Evolutionary conservation across 2,797 vertebrate species (phyloP).

Genomic region (Agapornis canus): DNA sequence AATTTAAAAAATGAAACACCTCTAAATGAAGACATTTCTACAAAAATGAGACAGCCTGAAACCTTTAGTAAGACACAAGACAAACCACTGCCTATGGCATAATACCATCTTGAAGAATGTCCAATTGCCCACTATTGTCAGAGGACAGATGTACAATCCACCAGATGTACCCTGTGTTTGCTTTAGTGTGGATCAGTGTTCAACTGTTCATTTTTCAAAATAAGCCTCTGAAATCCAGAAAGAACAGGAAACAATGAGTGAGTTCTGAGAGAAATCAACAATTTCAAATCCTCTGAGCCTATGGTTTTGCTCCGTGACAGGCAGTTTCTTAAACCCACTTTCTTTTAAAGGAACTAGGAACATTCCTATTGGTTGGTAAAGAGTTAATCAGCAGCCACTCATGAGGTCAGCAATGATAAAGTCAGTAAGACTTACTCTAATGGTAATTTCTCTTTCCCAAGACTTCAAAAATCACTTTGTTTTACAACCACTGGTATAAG

Average conservation of each 20-base stretch:
- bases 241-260: conserved; percentile 67
- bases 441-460: conserved; percentile 53
- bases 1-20: conserved; percentile 42
- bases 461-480: conserved; percentile 70
- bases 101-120: conserved; percentile 58
- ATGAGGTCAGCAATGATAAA: conserved; percentile 17
- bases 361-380: conserved; percentile 53
- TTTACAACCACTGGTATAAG: conserved; percentile 53
- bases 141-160: conserved; percentile 54
- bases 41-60: neutral
- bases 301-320: conserved; percentile 38
- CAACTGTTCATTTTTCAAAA: conserved; percentile 53
- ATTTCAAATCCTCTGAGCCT: conserved; percentile 60
- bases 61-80: conserved; percentile 38
- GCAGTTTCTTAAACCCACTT: conserved; percentile 47
- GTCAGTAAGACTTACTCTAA: conserved; percentile 69
- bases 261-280: conserved; percentile 70
- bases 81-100: conserved; percentile 47
- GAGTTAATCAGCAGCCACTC: conserved; percentile 33
- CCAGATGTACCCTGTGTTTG: conserved; percentile 55
- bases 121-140: conserved; percentile 52
- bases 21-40: conserved; percentile 9
- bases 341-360: conserved; percentile 44
- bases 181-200: conserved; percentile 64
- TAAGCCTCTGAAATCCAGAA: conserved; percentile 70